Evolutionary conservation across 2,113 vertebrate species (phyloP), one percentile per base, ranked within the genome.

Genomic region (Crypturellus undulatus): DNA sequence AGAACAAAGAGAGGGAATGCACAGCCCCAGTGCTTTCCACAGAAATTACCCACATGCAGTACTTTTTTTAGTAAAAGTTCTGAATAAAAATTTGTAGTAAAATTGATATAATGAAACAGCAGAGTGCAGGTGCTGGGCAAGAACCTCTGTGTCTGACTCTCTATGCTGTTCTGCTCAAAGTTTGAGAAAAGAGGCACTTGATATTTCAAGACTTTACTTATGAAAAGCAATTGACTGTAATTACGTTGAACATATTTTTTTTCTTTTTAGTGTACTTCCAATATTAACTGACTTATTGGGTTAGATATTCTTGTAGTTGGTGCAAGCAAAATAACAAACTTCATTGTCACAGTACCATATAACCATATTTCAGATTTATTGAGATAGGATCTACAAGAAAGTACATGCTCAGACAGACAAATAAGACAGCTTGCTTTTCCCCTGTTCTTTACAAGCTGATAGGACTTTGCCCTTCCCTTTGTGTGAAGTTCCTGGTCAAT

Each of bases 11-110:
- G 15, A 52, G 14, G 17, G 30, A 81, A 72, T 32, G 10, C 11
- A 6, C 4, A 36, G 3, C 10, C 93, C 59, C 45, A 85, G 52
- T 34, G n/a, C 22, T 85, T 86, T 58, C 54, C 59, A 77, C 40
- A 58, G 21, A 38, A 72, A 69, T 11, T 62, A 0, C 9, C 56
- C 67, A 43, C 1, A 9, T 6, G 0, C 40, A 64, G 5, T 3
- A 19, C 6, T 72, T 54, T 22, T 67, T 49, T 22, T 17, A 56
- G 28, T 30, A 56, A 30, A 56, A 56, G 52, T 52, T 25, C 24
- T 25, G 51, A 52, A 22, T 25, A 25, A 52, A 42, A 64, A 9
- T 11, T 45, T 25, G 60, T 58, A n/a, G 36, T 34, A n/a, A 40
- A 67, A 59, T 0, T 36, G 9, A 42, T 25, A 32, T 3, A 59